Evolutionary conservation across 2,113 vertebrate genomes (phyloP), one percentile per base, ranked within the genome.

Genomic region (Gulo gulo): DNA sequence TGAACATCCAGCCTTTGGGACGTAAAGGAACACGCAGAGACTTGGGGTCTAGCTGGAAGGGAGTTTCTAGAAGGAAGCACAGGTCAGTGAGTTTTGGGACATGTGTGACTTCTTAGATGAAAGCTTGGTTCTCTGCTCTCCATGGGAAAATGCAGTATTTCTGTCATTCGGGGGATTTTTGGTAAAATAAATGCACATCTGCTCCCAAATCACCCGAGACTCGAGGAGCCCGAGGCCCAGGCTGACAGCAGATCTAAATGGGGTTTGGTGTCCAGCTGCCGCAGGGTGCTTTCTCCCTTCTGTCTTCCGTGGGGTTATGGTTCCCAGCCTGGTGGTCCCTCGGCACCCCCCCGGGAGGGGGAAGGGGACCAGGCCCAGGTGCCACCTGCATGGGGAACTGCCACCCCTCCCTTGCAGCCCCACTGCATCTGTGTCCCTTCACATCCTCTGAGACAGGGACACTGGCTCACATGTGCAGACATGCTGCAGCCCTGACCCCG

Each of bases 11-110:
- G 88, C 3, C 42, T 85, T 87, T 86, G 63, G 52, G 93, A 87
- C 36, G 21, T 50, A 1, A 76, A 76, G 83, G 67, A 59, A 31
- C 74, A 24, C 45, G 12, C 0, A 2, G 63, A n/a, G 23, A 18
- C 88, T 78, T 13, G 6, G 18, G 8, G 1, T 59, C 69, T 63
- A 23, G 50, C 78, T 67, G 61, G 88, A 94, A 79, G 94, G 92
- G 45, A 63, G 61, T 97, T 97, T 98, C 90, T 50, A 7, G 69
- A 96, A 95, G 80, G 74, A 85, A 67, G 59, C 69, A 61, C 88
- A 89, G 0, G 0, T 50, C 81, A 34, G 88, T 10, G 7, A 91
- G 80, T 42, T 79, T 95, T 59, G 50, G 91, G 97, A 36, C 5
- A 18, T 0, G 0, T 52, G 36, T 36, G 16, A 69, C 1, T 0